Evolutionary conservation across 2,113 vertebrate genomes (phyloP).

Genomic region (Peromyscus leucopus): DNA sequence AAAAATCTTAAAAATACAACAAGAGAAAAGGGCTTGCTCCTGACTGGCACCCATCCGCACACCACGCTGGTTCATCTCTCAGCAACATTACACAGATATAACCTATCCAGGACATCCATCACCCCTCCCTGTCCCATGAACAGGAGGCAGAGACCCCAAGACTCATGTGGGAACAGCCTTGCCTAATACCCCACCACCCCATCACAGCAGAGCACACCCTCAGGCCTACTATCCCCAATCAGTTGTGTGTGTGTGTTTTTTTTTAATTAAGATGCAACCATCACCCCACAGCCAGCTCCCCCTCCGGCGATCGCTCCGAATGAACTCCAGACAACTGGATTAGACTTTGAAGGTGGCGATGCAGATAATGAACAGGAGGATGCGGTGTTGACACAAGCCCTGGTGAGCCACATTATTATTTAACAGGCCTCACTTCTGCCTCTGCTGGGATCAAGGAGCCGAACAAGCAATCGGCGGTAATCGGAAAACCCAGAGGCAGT

Average conservation of each 20-base stretch:
- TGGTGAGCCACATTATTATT: constrained; percentile 61
- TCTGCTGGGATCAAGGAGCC: constrained; percentile 57
- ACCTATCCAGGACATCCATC: rapidly evolving
- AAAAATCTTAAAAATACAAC: background rate
- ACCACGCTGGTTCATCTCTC: background rate
- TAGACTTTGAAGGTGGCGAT: constrained; percentile 78
- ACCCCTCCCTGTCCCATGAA: rapidly evolving
- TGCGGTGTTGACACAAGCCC: constrained; percentile 77
- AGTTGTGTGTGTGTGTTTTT: background rate
- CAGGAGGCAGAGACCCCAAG: background rate
- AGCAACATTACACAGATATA: rapidly evolving
- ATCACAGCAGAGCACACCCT: rapidly evolving
- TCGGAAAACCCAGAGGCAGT: background rate
- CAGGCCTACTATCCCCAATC: background rate
- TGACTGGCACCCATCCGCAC: rapidly evolving
- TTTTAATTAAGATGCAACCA: constrained; percentile 77
- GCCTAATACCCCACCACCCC: rapidly evolving
- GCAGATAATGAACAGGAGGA: constrained; percentile 70
- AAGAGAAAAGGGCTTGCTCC: background rate
- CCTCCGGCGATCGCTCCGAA: constrained; percentile 68
- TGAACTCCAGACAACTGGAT: constrained; percentile 80
- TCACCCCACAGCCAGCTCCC: constrained; percentile 60
- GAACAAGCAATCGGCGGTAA: background rate
- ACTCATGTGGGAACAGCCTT: rapidly evolving
- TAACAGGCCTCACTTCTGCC: constrained; percentile 56